A percentile compares a stretch with the other conserved stretches of the same genome.
phyloP scores from a whole-genome alignment of 2,888 invertebrate genomes.

The Andrena chrysosceles region DNA sequence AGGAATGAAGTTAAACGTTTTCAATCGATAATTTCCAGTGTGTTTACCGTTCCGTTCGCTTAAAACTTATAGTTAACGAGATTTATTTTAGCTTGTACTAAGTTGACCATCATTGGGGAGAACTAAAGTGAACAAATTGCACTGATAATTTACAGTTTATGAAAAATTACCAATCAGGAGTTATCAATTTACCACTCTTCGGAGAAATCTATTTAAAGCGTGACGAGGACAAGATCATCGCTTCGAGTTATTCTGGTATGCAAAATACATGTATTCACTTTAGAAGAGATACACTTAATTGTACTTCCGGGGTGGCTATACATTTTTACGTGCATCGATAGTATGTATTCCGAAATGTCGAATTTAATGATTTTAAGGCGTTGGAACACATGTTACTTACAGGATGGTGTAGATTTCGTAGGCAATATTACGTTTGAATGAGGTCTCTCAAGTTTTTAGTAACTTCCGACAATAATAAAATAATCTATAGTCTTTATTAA shows the following conservation, averaged over 20 bases:
- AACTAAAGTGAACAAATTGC: neutral
- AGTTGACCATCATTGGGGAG: too few species aligned
- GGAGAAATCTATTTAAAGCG: slow-evolving; percentile 16
- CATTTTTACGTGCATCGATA: too few species aligned
- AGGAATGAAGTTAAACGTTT: neutral
- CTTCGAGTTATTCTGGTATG: neutral
- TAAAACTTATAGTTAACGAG: too few species aligned
- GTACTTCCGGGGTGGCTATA: neutral
- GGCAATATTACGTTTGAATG: too few species aligned
- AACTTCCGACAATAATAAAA: neutral
- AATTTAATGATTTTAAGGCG: neutral
- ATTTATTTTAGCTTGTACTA: too few species aligned
- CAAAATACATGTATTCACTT: neutral
- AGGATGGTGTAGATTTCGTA: too few species aligned
- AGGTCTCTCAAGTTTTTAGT: too few species aligned
- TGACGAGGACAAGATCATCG: slow-evolving; percentile 1
- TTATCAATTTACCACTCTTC: slow-evolving; percentile 7
- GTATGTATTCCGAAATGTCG: neutral
- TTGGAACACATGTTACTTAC: neutral
- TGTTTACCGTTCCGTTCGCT: too few species aligned
- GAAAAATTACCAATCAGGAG: neutral
- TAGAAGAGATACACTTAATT: neutral
- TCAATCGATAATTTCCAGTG: neutral
- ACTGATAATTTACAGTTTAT: neutral
- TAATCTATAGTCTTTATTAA: neutral